Percentiles rank a stretch among this genome's conserved stretches.
Conservation (phyloP, 2,888 invertebrate species). For the Ditula angustiorana region DNA sequence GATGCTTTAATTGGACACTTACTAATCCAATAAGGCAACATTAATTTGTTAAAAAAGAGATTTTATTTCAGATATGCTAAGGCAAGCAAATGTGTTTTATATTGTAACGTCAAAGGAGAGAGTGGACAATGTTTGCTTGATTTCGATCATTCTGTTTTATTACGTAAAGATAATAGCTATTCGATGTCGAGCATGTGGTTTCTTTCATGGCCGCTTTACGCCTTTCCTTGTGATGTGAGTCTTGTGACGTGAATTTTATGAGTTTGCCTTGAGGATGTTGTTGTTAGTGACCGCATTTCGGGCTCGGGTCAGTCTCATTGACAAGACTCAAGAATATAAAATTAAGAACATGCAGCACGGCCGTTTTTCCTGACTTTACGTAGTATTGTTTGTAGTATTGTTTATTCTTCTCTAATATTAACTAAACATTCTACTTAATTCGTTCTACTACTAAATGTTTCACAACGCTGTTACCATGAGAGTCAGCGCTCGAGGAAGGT, state of each 20-base stretch:
- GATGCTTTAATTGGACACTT: too few relatives aligned
- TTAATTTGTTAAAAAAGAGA: too few relatives aligned
- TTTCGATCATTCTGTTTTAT: slow-evolving; percentile 8
- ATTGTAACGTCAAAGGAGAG: not conserved
- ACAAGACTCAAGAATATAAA: not conserved
- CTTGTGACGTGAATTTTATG: slow-evolving; percentile 29
- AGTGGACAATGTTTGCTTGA: not conserved
- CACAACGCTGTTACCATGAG: too few relatives aligned
- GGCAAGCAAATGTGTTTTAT: not conserved
- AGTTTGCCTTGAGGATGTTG: slow-evolving; percentile 36
- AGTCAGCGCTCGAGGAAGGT: too few relatives aligned
- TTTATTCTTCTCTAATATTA: too few relatives aligned
- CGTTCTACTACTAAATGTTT: too few relatives aligned
- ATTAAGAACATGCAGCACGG: not conserved
- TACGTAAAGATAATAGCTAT: slow-evolving; percentile 17
- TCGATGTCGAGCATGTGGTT: slow-evolving; percentile 25
- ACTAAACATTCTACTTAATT: too few relatives aligned
- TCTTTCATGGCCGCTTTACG: slow-evolving; percentile 10
- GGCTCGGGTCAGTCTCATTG: slow-evolving; percentile 51
- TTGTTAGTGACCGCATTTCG: slow-evolving; percentile 56
- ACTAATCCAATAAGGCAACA: too few relatives aligned
- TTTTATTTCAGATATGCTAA: too few relatives aligned
- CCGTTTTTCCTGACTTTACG: not conserved
- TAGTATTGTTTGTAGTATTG: too few relatives aligned
- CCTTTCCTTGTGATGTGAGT: slow-evolving; percentile 20